Evolutionary conservation across 2,797 vertebrate species (phyloP), one percentile per base, ranked within the genome.

Genomic region (Danio choprae): DNA sequence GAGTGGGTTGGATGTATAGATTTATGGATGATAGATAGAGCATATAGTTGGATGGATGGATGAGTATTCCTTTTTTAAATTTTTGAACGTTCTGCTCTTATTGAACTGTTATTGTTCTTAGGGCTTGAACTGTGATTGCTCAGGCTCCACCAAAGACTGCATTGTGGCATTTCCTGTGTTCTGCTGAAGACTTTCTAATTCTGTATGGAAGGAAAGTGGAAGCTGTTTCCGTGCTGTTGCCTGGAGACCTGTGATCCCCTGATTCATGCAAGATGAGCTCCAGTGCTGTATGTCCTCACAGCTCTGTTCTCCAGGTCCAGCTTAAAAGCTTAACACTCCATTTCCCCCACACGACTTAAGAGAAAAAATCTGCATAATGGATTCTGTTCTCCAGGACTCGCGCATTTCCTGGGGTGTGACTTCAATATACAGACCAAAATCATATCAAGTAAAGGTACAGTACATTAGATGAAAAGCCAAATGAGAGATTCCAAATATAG

Each of bases 181-280:
- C 50, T 1, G 1, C 18, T 16, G 44, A 36, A 74, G 13, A 48
- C 16, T 16, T 36, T 74, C 44, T 10, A 55, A 67, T 77, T 59
- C 41, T 68, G 63, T 68, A 48, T 63, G 48, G 63, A 77, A 59
- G 53, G 29, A 56, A 59, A 46, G 44, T 22, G 15, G 63, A 59
- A 69, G 46, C 46, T 63, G 64, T 51, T 22, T 68, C 6, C 5
- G 7, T 77, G 75, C 22, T 77, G 62, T 77, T 77, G 75, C 75
- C 59, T 77, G 53, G 64, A 77, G 64, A 77, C 51, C 43, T 56
- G 60, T 8, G 38, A 65, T 43, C 56, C 50, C 13, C 62, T 68
- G 53, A 59, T 69, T 69, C 38, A 69, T 38, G 38, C 2, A n/a
- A 58, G 22, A 69, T 69, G 62, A 59, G 64, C 50, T 60, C 75